A percentile compares a stretch with the other conserved stretches of the same genome.
These are phyloP conservation scores for Rotaria magnacalcarata DNA, from an alignment of 2,888 invertebrate genomes.

Conservation along the genomic window DNA sequence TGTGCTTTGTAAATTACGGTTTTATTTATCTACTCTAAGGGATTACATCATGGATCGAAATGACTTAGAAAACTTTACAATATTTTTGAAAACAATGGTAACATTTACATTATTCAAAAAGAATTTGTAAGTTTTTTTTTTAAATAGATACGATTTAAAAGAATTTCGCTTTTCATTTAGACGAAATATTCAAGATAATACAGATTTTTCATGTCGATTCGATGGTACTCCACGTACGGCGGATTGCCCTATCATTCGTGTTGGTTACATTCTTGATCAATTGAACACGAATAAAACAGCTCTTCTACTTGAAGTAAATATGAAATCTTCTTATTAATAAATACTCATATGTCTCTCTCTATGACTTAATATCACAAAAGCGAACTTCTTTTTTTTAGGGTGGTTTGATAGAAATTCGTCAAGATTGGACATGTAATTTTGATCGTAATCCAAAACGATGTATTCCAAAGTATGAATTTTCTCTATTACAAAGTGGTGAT, in stretches of 20 bases:
- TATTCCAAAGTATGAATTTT: conserved; percentile 60
- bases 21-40: background rate
- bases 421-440: conserved; percentile 62
- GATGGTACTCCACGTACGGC: conserved; percentile 37
- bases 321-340: background rate
- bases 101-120: conserved; percentile 8
- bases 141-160: conserved; percentile 51
- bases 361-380: no score
- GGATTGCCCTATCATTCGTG: conserved; percentile 38
- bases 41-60: background rate
- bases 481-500: conserved; percentile 56
- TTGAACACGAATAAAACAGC: background rate
- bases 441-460: conserved; percentile 59
- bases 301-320: background rate
- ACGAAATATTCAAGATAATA: background rate
- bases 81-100: background rate
- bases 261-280: conserved; percentile 39
- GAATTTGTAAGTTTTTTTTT: background rate
- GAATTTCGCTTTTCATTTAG: background rate
- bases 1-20: no score
- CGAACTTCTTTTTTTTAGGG: conserved; percentile 49
- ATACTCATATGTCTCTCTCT: no score
- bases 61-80: background rate
- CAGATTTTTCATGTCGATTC: conserved; percentile 36
- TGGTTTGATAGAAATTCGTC: conserved; percentile 61